Percentiles rank a stretch among this genome's conserved stretches.
These are phyloP conservation scores for Willowsia nigromaculata DNA, from an alignment of 2,888 invertebrate species.

Conservation along the genomic window DNA sequence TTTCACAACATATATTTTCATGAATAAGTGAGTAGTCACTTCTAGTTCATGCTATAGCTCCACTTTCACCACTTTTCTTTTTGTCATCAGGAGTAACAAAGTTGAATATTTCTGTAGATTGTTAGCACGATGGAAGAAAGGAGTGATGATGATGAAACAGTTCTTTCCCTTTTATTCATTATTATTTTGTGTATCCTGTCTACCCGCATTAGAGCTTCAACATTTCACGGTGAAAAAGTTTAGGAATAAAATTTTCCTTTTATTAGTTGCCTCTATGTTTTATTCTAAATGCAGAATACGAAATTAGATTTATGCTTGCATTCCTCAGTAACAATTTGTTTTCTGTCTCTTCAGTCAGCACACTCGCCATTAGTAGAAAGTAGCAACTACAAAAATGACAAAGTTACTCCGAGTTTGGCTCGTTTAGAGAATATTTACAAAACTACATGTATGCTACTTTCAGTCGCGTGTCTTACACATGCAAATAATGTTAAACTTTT, in stretches of 20 bases:
- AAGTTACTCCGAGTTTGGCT: not conserved
- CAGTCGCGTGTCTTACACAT: conserved; percentile 12
- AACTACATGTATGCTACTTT: not conserved
- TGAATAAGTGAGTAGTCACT: conserved; percentile 49
- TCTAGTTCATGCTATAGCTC: not conserved
- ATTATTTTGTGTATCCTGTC: not conserved
- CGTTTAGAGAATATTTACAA: not conserved
- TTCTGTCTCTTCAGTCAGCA: not conserved
- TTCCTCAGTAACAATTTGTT: conserved; percentile 21
- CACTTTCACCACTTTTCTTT: not conserved
- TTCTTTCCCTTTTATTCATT: not conserved
- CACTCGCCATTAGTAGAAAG: not conserved
- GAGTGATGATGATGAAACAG: conserved; percentile 42
- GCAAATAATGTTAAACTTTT: not conserved
- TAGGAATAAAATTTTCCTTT: conserved; percentile 3
- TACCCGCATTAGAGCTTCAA: not conserved
- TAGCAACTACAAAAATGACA: not conserved
- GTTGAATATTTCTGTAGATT: conserved; percentile 29
- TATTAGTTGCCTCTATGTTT: not conserved
- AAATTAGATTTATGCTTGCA: conserved; percentile 43
- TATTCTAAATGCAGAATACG: conserved; percentile 13
- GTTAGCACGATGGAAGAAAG: not conserved
- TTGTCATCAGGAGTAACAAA: conserved; percentile 28
- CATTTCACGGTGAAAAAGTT: not conserved
- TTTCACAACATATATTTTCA: conserved; percentile 43